Conservation (phyloP, 30 jellyfish, hydroid and myxozoan genomes). For the Hydractinia echinata region DNA sequence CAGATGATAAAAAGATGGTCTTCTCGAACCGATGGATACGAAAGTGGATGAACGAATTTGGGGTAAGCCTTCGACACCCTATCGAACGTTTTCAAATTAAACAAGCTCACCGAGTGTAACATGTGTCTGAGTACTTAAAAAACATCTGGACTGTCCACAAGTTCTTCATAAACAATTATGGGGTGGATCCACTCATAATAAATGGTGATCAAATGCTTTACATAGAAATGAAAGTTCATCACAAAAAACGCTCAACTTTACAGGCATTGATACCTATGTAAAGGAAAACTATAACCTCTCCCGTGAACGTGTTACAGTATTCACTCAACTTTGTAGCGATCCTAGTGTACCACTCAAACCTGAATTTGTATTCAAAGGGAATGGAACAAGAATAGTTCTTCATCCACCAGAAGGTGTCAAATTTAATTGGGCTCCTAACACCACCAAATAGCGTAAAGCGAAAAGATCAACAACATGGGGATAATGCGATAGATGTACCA, state of each 20-base stretch:
- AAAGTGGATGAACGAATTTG: constrained; percentile 47
- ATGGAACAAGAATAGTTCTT: constrained; percentile 17
- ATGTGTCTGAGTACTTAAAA: constrained; percentile 42
- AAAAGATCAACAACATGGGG: not conserved
- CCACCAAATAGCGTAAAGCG: constrained; percentile 23
- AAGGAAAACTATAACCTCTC: constrained; percentile 32
- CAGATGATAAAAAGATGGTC: constrained; percentile 23
- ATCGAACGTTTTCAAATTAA: constrained; percentile 54
- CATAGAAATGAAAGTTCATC: constrained; percentile 15
- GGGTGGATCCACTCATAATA: constrained; percentile 67
- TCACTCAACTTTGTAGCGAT: constrained; percentile 37
- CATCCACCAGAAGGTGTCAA: constrained; percentile 32
- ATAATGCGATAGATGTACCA: no score
- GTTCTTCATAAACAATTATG: constrained; percentile 43
- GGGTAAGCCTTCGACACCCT: constrained; percentile 58
- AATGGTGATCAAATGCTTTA: constrained; percentile 52
- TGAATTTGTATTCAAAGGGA: constrained; percentile 41
- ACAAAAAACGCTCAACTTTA: constrained; percentile 33
- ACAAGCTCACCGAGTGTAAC: constrained; percentile 40
- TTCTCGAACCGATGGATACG: constrained; percentile 48
- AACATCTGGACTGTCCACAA: constrained; percentile 58
- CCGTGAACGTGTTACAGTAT: constrained; percentile 1
- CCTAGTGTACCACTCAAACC: constrained; percentile 23
- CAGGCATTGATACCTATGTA: constrained; percentile 32
- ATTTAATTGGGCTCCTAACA: constrained; percentile 46